Conservation (phyloP, 2,888 invertebrate genomes). For the Octodonta nipae region DNA sequence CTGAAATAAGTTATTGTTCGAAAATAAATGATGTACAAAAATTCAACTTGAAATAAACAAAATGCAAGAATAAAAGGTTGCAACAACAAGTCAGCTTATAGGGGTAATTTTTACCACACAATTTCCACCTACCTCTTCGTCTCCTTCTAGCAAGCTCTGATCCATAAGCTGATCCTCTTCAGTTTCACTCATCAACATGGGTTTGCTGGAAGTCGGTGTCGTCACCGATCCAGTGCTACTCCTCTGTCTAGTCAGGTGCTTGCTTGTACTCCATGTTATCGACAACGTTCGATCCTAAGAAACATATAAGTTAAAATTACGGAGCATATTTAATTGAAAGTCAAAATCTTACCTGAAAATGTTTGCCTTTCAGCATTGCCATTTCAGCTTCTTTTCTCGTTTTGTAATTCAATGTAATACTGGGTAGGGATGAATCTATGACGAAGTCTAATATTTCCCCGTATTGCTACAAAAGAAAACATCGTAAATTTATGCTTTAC, state of each 20-base stretch:
- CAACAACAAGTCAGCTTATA: too few relatives aligned
- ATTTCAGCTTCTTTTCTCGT: slow-evolving; percentile 67
- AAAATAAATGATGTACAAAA: too few relatives aligned
- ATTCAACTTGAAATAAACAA: too few relatives aligned
- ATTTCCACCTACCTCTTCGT: slow-evolving; percentile 33
- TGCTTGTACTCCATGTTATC: slow-evolving; percentile 32
- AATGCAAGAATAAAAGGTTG: too few relatives aligned
- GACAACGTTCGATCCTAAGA: slow-evolving; percentile 33
- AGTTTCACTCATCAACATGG: slow-evolving; percentile 32
- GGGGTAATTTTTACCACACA: too few relatives aligned
- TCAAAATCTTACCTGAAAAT: slow-evolving; percentile 47
- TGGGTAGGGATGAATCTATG: slow-evolving; percentile 57
- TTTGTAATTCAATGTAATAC: slow-evolving; percentile 61
- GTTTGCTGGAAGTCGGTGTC: slow-evolving; percentile 20
- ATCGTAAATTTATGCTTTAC: background rate
- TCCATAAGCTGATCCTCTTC: slow-evolving; percentile 36
- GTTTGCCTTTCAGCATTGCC: slow-evolving; percentile 61
- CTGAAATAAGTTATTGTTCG: too few relatives aligned
- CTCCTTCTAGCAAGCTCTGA: slow-evolving; percentile 32
- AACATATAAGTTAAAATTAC: slow-evolving; percentile 3
- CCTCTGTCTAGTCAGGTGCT: slow-evolving; percentile 25
- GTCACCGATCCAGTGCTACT: slow-evolving; percentile 20
- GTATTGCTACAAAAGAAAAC: slow-evolving; percentile 50
- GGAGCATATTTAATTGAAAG: background rate
- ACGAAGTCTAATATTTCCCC: slow-evolving; percentile 78